phyloP scores from a whole-genome alignment of 2,113 vertebrate genomes.

The Heteronetta atricapilla region DNA sequence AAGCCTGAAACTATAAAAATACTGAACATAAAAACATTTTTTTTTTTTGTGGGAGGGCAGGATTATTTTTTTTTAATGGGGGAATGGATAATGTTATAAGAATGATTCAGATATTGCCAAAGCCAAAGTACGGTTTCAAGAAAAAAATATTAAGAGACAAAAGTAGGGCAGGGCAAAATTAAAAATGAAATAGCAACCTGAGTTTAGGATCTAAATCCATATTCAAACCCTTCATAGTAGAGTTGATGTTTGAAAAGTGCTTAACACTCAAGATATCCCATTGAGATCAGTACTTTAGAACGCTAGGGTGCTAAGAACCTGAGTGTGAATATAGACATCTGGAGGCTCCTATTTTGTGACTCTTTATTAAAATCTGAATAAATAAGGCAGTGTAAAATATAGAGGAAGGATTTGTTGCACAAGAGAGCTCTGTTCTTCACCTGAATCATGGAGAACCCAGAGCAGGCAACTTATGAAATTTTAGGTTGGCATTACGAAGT shows the following conservation, averaged over 20 bases:
- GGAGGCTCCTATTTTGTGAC: background rate
- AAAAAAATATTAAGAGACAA: background rate
- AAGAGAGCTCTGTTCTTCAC: background rate
- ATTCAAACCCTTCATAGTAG: background rate
- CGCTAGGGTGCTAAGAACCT: background rate
- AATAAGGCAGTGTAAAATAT: background rate
- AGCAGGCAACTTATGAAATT: background rate
- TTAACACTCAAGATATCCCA: background rate
- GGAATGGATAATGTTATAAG: background rate
- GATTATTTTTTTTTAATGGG: background rate
- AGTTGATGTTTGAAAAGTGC: background rate
- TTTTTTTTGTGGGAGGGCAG: background rate
- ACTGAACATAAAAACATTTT: conserved; percentile 3
- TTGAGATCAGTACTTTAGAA: background rate
- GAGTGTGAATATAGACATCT: background rate
- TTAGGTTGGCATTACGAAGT: background rate
- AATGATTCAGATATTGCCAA: background rate
- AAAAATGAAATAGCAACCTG: background rate
- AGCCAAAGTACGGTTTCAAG: background rate
- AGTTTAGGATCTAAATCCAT: background rate
- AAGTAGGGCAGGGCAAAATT: background rate
- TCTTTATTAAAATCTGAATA: background rate
- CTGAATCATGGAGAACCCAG: background rate
- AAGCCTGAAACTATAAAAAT: conserved; percentile 25
- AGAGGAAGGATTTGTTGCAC: background rate